These are phyloP conservation scores for Drosophila neutralis DNA, from an alignment of 2,888 invertebrate species.

Conservation along the genomic window DNA sequence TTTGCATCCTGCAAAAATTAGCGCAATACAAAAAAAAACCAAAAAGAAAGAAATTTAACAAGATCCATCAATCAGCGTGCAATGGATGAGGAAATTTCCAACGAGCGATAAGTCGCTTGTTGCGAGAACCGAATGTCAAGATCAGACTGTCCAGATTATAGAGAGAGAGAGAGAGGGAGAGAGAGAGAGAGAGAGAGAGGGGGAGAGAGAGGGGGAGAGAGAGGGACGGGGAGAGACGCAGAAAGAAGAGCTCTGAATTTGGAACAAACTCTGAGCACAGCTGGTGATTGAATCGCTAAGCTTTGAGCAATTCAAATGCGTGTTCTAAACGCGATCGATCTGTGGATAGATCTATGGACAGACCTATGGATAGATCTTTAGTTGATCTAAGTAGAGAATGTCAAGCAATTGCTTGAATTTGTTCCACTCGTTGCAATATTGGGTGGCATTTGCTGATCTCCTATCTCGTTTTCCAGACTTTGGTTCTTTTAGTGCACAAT, in stretches of 20 bases:
- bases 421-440: not conserved
- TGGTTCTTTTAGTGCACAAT: not conserved
- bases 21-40: not conserved
- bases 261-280: slow-evolving; percentile 29
- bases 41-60: slow-evolving; percentile 21
- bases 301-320: slow-evolving; percentile 23
- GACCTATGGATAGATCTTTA: not conserved
- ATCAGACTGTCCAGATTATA: slow-evolving; percentile 41
- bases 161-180: not conserved
- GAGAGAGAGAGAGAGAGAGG: not conserved
- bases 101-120: slow-evolving; percentile 36
- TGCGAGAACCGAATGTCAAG: slow-evolving; percentile 43
- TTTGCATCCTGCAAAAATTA: slow-evolving; percentile 12
- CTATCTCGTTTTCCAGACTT: not conserved
- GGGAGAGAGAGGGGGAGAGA: not conserved
- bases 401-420: not conserved
- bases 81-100: slow-evolving; percentile 26
- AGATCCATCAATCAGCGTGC: slow-evolving; percentile 53
- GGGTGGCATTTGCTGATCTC: not conserved
- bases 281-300: slow-evolving; percentile 34
- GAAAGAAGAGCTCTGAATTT: slow-evolving; percentile 14
- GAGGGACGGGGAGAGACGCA: not conserved
- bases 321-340: slow-evolving; percentile 12
- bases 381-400: not conserved
- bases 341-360: not conserved